Conservation (phyloP, 2,888 invertebrate species). For the Ormia ochracea region DNA sequence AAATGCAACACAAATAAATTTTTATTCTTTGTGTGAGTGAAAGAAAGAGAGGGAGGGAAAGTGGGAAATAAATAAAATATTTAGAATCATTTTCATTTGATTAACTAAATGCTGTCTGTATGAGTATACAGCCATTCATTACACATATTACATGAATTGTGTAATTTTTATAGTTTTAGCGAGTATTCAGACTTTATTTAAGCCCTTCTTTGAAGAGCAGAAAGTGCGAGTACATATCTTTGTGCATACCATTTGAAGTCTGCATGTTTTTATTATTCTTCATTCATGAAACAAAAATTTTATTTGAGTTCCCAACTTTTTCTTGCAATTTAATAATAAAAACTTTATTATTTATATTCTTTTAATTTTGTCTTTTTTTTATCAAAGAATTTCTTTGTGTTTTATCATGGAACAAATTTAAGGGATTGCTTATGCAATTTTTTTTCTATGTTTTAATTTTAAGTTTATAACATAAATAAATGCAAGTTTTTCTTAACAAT, state of each 20-base stretch:
- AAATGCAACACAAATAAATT: conserved; percentile 32
- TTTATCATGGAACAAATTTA: conserved; percentile 26
- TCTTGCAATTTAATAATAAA: not conserved
- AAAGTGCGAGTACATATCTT: no score
- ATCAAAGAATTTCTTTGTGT: not conserved
- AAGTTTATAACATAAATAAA: conserved; percentile 54
- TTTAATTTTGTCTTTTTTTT: not conserved
- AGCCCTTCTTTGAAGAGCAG: not conserved
- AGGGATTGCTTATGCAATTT: conserved; percentile 60
- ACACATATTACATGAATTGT: not conserved
- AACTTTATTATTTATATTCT: not conserved
- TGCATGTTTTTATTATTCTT: conserved; percentile 40
- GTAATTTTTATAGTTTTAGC: not conserved
- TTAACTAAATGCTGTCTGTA: not conserved
- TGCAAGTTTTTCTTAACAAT: conserved; percentile 45
- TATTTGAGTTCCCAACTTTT: conserved; percentile 8
- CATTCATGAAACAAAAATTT: conserved; percentile 27
- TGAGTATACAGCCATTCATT: no score
- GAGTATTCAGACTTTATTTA: not conserved
- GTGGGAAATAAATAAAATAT: conserved; percentile 25
- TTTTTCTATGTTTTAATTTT: conserved; percentile 18
- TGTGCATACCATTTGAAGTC: conserved; percentile 57
- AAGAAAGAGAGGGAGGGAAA: conserved; percentile 10
- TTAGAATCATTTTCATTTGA: conserved; percentile 28
- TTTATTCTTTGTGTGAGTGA: conserved; percentile 22